Evolutionary conservation across 1,140 invertebrate genomes (phyloP).

Genomic region (Scaptomyza hsui): DNA sequence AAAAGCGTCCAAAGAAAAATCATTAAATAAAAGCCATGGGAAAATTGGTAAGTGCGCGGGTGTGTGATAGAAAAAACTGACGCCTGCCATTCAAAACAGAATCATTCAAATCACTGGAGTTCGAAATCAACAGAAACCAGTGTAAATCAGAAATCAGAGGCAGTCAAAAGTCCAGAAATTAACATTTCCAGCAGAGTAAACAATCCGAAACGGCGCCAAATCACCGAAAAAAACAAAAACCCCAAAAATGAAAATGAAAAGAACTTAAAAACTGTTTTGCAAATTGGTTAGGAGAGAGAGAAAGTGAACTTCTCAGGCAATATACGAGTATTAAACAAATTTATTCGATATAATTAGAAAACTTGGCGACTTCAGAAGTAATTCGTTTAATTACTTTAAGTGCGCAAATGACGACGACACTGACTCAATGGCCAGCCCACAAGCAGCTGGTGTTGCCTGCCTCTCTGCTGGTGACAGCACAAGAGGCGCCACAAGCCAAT

Average conservation of each 20-base stretch:
- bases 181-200: constrained; percentile 79
- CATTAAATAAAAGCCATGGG: constrained; percentile 33
- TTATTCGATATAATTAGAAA: constrained; percentile 83
- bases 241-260: constrained; percentile 4
- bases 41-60: neutral
- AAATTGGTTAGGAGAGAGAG: constrained; percentile 58
- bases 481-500: constrained; percentile 72
- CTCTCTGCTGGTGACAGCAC: constrained; percentile 75
- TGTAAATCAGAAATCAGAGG: constrained; percentile 25
- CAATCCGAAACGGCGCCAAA: constrained; percentile 64
- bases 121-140: constrained; percentile 9
- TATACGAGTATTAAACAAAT: constrained; percentile 77
- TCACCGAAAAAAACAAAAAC: constrained; percentile 53
- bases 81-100: constrained; percentile 57
- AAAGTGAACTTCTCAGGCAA: constrained; percentile 41
- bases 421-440: constrained; percentile 42
- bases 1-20: constrained; percentile 30
- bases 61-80: constrained; percentile 27
- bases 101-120: constrained; percentile 71
- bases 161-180: constrained; percentile 79
- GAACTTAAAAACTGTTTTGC: constrained; percentile 51
- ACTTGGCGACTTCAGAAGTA: constrained; percentile 83
- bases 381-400: constrained; percentile 82
- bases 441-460: constrained; percentile 30
- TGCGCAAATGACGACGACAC: constrained; percentile 58